Percentiles rank a stretch among this genome's conserved stretches.
These are phyloP conservation scores for Acrobasis suavella DNA, from an alignment of 2,888 invertebrate species.

Conservation along the genomic window DNA sequence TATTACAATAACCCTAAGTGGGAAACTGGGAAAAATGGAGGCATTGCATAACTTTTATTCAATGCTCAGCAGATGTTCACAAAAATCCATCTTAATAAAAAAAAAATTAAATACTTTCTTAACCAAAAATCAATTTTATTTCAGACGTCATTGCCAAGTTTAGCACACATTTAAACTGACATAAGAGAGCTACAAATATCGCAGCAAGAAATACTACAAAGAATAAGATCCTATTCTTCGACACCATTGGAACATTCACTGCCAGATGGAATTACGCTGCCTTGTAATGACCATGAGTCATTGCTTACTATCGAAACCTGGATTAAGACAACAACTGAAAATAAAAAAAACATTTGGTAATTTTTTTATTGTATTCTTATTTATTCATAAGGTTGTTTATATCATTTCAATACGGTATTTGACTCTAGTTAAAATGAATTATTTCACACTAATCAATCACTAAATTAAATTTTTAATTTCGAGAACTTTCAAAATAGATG, in stretches of 20 bases:
- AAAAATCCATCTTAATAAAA: no score
- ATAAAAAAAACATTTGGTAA: background rate
- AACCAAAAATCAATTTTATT: background rate
- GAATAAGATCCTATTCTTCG: background rate
- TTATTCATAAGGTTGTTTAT: background rate
- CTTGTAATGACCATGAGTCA: background rate
- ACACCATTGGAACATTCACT: background rate
- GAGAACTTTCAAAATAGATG: no score
- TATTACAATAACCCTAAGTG: no score
- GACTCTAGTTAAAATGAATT: no score
- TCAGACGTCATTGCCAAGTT: background rate
- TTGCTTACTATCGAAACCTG: background rate
- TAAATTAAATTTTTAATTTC: no score
- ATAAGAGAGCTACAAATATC: background rate
- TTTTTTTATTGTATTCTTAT: background rate
- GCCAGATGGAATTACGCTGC: background rate
- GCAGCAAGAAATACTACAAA: background rate
- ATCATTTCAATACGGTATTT: background rate
- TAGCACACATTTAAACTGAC: background rate
- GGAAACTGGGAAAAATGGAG: no score
- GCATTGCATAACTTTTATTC: no score
- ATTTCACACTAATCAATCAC: no score
- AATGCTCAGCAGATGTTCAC: no score
- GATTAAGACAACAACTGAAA: background rate
- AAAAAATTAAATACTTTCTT: no score